These are phyloP conservation scores for Psilopogon haemacephalus DNA, from an alignment of 2,113 vertebrate species.

Conservation along the genomic window DNA sequence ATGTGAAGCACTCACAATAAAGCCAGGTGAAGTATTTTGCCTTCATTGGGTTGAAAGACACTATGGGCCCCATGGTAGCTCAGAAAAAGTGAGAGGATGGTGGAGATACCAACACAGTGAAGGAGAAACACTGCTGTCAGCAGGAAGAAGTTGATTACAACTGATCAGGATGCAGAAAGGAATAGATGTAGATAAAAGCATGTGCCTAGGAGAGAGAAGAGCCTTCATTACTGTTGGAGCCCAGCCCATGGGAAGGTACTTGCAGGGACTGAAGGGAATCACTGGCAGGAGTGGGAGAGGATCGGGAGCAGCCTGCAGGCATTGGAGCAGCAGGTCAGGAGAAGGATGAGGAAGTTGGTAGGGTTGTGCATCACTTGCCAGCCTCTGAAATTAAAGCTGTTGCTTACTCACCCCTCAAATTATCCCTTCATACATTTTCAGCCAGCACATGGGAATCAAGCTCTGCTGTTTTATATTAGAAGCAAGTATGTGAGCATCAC, in stretches of 20 bases:
- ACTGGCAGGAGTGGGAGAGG: background rate
- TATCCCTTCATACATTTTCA: background rate
- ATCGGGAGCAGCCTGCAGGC: accelerated
- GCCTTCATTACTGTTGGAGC: background rate
- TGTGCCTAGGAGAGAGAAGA: background rate
- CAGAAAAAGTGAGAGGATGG: background rate
- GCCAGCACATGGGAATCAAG: background rate
- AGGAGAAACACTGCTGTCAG: accelerated
- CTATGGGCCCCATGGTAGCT: background rate
- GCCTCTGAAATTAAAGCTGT: background rate
- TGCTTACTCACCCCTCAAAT: background rate
- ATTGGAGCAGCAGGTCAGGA: background rate
- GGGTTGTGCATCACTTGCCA: background rate
- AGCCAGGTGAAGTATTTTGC: background rate
- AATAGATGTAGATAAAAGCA: background rate
- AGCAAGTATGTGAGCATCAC: background rate
- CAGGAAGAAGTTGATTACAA: background rate
- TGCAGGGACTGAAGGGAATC: background rate
- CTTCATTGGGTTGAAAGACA: background rate
- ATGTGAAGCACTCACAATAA: background rate
- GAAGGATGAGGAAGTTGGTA: accelerated
- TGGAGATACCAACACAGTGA: background rate
- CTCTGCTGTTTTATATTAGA: background rate
- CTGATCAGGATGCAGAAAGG: background rate
- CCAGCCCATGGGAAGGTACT: background rate